Conservation (phyloP, 2,888 invertebrate species). For the Meandrusa payeni region DNA sequence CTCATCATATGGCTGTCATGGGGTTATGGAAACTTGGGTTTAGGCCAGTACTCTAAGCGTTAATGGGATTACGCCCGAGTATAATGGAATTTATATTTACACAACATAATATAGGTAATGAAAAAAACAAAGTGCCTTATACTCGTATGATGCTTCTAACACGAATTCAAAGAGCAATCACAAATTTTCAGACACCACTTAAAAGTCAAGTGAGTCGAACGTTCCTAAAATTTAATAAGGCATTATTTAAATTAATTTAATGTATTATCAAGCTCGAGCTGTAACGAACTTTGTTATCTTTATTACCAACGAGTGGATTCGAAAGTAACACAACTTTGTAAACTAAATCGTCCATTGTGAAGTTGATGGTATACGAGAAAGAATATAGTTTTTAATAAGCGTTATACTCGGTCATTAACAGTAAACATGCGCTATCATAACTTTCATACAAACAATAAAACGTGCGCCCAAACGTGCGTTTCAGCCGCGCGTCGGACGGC, state of each 20-base stretch:
- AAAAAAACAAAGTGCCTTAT: no score
- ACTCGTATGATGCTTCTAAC: no score
- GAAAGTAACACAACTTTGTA: slow-evolving; percentile 32
- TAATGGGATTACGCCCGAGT: no score
- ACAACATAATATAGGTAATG: no score
- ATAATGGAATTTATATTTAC: no score
- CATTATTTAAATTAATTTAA: slow-evolving; percentile 17
- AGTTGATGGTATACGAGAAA: slow-evolving; percentile 35
- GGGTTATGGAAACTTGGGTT: no score
- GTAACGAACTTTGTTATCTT: slow-evolving; percentile 19
- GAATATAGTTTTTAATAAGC: slow-evolving; percentile 16
- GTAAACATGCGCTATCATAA: slow-evolving; percentile 37
- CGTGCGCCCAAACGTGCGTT: slow-evolving; percentile 44
- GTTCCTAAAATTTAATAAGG: slow-evolving; percentile 1
- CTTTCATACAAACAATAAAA: slow-evolving; percentile 51
- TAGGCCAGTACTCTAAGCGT: no score
- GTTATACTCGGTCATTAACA: slow-evolving; percentile 23
- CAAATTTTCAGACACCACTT: slow-evolving; percentile 3
- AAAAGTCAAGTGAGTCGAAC: slow-evolving; percentile 3
- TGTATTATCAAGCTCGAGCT: slow-evolving; percentile 13
- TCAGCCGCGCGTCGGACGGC: slow-evolving; percentile 43
- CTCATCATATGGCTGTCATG: no score
- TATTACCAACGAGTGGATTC: slow-evolving; percentile 30
- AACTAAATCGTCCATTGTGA: slow-evolving; percentile 41
- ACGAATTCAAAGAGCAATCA: not conserved